Base-by-base conservation (phyloP, 2,113 vertebrate species). In the Seriola aureovittata region DNA sequence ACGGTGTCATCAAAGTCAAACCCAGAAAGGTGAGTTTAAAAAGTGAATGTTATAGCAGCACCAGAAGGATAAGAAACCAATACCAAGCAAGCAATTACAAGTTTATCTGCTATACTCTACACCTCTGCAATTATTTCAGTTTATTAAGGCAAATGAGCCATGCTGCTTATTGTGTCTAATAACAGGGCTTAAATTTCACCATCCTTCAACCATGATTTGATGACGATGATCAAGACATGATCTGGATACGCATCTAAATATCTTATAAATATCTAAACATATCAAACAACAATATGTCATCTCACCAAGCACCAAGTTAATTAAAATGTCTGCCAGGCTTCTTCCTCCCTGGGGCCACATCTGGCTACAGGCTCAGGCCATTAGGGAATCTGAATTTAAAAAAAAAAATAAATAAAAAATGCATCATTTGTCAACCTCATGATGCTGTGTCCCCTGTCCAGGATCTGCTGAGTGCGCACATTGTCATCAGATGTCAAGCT, bases 1-100 rank as follows among this genome's bases (percentile, higher is more conserved):
- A 84, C 75, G 29, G 57, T 76, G 74, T 77, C 83, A 89, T 89
- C 88, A 91, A 92, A 88, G 89, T 93, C 88, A 89, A 89, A 78
- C 71, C 62, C 42, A 5, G 64, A 65, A 70, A 81, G 81, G 88
- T 88, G 72, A 67, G 68, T 72, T 84, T 54, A 46, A 67, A 83
- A 79, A 64, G 36, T 38, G 8, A n/a, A 21, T 17, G n/a, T 67
- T 81, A 52, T 57, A 36, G 13, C 64, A 69, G 17, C 40, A 40
- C n/a, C 25, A 48, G 44, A 74, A 21, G 29, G 21, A 76, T 17
- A 57, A 62, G 38, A 32, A 36, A 52, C 17, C 23, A 54, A 46
- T 46, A 65, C 58, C 13, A 57, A 36, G 40, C 6, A 66, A 65
- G 23, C 65, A 68, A 16, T 21, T 38, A 29, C 1, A 5, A 23